Percentiles rank a stretch among this genome's conserved stretches.
These are phyloP conservation scores for Cryptocheilus praepositus DNA, from an alignment of 2,888 invertebrate genomes.

Conservation along the genomic window DNA sequence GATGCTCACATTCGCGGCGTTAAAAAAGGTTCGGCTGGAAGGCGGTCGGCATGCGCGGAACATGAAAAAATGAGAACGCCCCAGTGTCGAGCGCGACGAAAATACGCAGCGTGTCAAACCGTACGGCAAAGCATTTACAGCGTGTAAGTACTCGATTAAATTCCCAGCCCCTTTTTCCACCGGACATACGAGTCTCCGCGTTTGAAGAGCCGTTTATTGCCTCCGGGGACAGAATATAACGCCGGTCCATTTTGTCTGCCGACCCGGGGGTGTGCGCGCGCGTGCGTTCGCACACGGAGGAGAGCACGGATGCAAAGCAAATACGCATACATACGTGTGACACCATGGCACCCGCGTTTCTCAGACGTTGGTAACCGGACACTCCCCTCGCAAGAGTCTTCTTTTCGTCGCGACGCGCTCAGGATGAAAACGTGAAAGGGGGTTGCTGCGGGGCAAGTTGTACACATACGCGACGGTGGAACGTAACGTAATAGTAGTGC, in stretches of 20 bases:
- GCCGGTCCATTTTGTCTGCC: slow-evolving; percentile 10
- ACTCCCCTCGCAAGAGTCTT: slow-evolving; percentile 23
- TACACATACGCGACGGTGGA: slow-evolving; percentile 26
- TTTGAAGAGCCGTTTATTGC: slow-evolving; percentile 8
- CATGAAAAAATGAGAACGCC: background rate
- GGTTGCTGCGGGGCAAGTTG: background rate
- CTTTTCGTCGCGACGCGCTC: slow-evolving; percentile 8
- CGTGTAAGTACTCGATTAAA: no score
- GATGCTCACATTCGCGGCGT: no score
- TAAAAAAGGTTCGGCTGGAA: no score
- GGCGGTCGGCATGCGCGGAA: no score
- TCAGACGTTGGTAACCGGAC: slow-evolving; percentile 27
- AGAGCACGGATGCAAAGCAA: background rate
- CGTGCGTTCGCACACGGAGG: background rate
- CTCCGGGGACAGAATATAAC: slow-evolving; percentile 13
- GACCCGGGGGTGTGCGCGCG: background rate
- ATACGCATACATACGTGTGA: background rate
- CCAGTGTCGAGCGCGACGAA: background rate
- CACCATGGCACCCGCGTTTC: background rate
- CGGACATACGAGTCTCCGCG: background rate
- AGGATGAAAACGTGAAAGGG: no score
- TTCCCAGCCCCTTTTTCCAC: slow-evolving; percentile 5
- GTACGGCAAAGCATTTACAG: no score
- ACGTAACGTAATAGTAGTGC: slow-evolving; percentile 58
- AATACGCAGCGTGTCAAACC: no score